phyloP scores from a whole-genome alignment of 2,113 vertebrate genomes.

The Lontra canadensis region DNA sequence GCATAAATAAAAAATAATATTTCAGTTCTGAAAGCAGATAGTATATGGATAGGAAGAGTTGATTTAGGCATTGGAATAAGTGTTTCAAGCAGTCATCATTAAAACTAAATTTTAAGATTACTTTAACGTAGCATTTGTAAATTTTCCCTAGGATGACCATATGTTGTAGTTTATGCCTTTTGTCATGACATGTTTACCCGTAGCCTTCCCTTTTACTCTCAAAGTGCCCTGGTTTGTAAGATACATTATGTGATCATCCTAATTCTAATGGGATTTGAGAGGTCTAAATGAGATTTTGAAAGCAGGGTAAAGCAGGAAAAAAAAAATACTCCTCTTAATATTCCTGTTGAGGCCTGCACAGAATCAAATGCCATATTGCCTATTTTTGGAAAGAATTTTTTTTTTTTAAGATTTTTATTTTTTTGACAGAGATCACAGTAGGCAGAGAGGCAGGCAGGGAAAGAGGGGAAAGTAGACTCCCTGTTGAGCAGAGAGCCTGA shows the following conservation, averaged over 20 bases:
- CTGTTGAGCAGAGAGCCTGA: too few relatives aligned
- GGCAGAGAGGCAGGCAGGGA: too few relatives aligned
- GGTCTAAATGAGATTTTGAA: conserved; percentile 34
- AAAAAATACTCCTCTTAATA: background rate
- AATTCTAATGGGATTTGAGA: background rate
- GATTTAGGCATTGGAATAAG: background rate
- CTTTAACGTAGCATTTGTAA: background rate
- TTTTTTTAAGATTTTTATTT: background rate
- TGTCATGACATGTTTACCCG: background rate
- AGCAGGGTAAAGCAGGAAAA: background rate
- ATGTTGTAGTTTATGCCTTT: conserved; percentile 11
- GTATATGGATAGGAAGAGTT: conserved; percentile 1
- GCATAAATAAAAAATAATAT: background rate
- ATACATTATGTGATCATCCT: conserved; percentile 11
- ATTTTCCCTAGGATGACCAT: background rate
- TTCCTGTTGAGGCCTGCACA: background rate
- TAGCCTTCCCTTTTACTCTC: background rate
- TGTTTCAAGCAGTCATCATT: conserved; percentile 10
- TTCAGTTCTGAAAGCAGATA: conserved; percentile 11
- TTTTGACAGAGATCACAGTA: too few relatives aligned
- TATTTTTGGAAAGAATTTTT: conserved; percentile 37
- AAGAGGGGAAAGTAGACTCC: too few relatives aligned
- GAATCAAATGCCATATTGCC: conserved; percentile 13
- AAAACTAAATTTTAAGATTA: background rate
- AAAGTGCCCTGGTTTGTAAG: background rate